Evolutionary conservation across 1,140 invertebrate genomes (phyloP).

Genomic region (Drosophila triauraria): DNA sequence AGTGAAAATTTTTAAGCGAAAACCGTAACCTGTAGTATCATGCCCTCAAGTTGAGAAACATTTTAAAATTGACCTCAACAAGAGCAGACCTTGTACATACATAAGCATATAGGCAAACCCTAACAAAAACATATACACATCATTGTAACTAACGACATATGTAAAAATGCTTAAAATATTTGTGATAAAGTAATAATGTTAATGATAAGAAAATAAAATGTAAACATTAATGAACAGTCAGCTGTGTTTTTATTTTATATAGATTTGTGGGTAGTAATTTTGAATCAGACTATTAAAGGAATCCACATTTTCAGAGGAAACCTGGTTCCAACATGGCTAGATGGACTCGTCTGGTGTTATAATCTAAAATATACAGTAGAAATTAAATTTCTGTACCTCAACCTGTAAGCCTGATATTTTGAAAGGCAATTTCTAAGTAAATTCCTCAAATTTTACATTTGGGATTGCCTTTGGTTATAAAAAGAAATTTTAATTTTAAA

Average conservation of each 20-base stretch:
- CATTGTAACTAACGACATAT: conserved; percentile 80
- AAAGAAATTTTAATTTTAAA: too few species aligned
- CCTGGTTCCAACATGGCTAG: neutral
- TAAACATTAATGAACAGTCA: conserved; percentile 62
- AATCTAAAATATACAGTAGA: neutral
- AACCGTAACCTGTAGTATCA: conserved; percentile 57
- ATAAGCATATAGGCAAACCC: conserved; percentile 34
- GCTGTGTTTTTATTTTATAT: conserved; percentile 4
- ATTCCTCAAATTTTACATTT: too few species aligned
- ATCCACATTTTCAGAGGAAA: neutral
- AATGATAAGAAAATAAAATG: conserved; percentile 76
- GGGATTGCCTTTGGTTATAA: too few species aligned
- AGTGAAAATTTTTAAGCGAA: conserved; percentile 52
- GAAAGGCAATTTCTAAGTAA: too few species aligned
- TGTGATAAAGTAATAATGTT: conserved; percentile 84
- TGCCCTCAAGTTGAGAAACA: conserved; percentile 33
- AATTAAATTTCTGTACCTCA: neutral
- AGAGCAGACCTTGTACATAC: conserved; percentile 67
- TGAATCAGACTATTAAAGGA: too few species aligned
- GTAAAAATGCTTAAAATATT: conserved; percentile 84
- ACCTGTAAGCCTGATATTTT: too few species aligned
- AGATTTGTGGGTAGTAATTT: too few species aligned
- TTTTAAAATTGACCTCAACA: conserved; percentile 54
- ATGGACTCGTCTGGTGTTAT: neutral
- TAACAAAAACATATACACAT: conserved; percentile 54